Evolutionary conservation across 2,113 vertebrate genomes (phyloP).

Genomic region (Calidris pugnax): DNA sequence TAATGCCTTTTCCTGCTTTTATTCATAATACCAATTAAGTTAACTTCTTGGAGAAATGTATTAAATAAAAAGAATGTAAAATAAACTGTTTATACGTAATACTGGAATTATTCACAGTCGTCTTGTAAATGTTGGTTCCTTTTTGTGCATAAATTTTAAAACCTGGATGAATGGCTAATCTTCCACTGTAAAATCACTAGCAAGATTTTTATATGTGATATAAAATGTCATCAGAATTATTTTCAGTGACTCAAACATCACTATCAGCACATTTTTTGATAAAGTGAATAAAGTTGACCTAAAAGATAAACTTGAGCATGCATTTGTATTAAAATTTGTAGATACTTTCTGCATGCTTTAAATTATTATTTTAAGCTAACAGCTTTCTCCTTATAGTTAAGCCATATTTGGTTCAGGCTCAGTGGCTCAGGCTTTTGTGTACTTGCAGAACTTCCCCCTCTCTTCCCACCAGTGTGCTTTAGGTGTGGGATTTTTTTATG

Average conservation of each 20-base stretch:
- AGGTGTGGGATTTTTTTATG: not conserved
- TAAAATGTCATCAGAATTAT: not conserved
- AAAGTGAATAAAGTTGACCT: not conserved
- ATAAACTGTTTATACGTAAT: not conserved
- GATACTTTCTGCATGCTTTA: not conserved
- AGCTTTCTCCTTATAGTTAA: not conserved
- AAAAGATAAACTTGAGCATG: not conserved
- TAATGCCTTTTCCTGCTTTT: not conserved
- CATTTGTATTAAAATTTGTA: not conserved
- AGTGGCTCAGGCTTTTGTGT: not conserved
- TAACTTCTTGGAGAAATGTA: not conserved
- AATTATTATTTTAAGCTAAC: not conserved
- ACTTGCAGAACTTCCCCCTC: not conserved
- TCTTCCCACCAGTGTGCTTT: not conserved
- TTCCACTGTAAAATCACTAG: not conserved
- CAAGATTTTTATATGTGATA: not conserved
- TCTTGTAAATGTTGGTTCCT: not conserved
- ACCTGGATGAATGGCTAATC: not conserved
- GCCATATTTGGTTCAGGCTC: not conserved
- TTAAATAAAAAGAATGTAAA: not conserved
- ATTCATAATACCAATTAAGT: not conserved
- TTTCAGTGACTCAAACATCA: not conserved
- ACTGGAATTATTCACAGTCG: not conserved
- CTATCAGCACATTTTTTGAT: not conserved
- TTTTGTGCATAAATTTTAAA: not conserved